Evolutionary conservation across 1,140 invertebrate species (phyloP).

Genomic region (Pectinophora gossypiella): DNA sequence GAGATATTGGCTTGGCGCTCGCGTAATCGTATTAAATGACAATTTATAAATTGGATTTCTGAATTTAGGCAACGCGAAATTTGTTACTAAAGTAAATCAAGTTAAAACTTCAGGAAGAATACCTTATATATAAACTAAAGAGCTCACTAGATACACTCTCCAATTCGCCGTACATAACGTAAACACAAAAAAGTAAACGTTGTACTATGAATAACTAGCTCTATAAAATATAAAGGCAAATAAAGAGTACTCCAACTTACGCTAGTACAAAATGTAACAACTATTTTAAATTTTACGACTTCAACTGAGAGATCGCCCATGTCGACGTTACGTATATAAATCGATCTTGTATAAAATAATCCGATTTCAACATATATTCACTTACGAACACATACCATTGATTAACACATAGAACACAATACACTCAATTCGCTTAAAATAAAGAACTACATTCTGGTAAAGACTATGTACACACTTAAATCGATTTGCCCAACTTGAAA

Average conservation of each 20-base stretch:
- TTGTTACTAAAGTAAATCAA: too few species aligned
- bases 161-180: background rate
- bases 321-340: background rate
- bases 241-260: background rate
- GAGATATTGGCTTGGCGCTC: background rate
- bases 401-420: background rate
- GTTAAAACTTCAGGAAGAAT: too few species aligned
- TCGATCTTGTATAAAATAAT: too few species aligned
- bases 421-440: background rate
- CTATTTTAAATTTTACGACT: background rate
- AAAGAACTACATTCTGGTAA: background rate
- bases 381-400: background rate
- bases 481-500: background rate
- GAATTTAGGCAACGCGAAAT: too few species aligned
- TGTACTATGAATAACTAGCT: background rate
- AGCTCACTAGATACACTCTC: slow-evolving; percentile 2
- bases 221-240: background rate
- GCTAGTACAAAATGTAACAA: background rate
- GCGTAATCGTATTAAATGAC: background rate
- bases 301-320: background rate
- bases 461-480: background rate
- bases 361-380: too few species aligned
- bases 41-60: background rate
- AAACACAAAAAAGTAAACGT: background rate
- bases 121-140: background rate